A percentile compares a stretch with the other conserved stretches of the same genome.
Conservation (phyloP, 1,140 invertebrate species). For the Orius laevigatus region DNA sequence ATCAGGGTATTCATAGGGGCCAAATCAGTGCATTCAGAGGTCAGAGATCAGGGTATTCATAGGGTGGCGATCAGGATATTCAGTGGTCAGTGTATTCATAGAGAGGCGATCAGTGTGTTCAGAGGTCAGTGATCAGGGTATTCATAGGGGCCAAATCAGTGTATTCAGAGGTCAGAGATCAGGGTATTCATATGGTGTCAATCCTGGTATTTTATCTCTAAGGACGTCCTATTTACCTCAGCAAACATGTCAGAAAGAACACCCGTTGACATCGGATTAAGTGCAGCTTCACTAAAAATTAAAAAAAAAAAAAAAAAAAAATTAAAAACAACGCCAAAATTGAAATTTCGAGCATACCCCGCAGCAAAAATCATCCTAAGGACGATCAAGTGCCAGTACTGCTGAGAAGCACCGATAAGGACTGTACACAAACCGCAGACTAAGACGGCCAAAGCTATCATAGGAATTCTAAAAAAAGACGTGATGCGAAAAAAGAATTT, state of each 20-base stretch:
- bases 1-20: too few species aligned
- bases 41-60: too few species aligned
- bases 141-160: too few species aligned
- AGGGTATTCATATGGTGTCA: too few species aligned
- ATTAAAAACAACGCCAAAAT: neutral
- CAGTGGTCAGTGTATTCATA: too few species aligned
- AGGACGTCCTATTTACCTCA: slow-evolving; percentile 35
- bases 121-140: too few species aligned
- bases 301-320: slow-evolving; percentile 6
- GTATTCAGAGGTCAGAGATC: too few species aligned
- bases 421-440: slow-evolving; percentile 69
- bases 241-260: slow-evolving; percentile 74
- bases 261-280: slow-evolving; percentile 73
- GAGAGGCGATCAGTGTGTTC: too few species aligned
- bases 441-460: slow-evolving; percentile 57
- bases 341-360: slow-evolving; percentile 36
- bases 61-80: too few species aligned
- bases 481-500: neutral
- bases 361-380: slow-evolving; percentile 73
- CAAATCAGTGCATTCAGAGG: too few species aligned
- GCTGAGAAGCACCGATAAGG: slow-evolving; percentile 61
- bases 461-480: slow-evolving; percentile 41
- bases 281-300: slow-evolving; percentile 59
- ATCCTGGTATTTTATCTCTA: too few species aligned
- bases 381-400: slow-evolving; percentile 80